phyloP scores from a whole-genome alignment of 2,113 vertebrate species.

The Pelodiscus sinensis region DNA sequence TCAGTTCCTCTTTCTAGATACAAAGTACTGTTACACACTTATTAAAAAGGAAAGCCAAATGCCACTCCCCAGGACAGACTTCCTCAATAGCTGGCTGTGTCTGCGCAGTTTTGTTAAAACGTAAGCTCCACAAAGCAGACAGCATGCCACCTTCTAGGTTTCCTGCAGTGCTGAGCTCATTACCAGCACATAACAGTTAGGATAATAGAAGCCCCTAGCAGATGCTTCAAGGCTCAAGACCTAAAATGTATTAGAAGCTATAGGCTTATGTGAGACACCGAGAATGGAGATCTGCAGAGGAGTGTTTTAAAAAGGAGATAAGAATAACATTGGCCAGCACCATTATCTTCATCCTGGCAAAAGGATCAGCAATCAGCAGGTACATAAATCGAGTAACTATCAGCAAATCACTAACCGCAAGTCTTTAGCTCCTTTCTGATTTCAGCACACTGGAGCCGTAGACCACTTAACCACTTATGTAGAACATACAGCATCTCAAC shows the following conservation, averaged over 20 bases:
- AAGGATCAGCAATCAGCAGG: not conserved
- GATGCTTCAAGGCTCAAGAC: not conserved
- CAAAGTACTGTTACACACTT: not conserved
- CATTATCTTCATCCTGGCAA: not conserved
- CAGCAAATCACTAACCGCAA: not conserved
- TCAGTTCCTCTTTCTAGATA: not conserved
- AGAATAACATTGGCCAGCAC: not conserved
- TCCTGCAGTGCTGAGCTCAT: not conserved
- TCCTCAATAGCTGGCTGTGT: not conserved
- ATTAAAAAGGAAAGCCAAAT: not conserved
- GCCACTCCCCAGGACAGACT: not conserved
- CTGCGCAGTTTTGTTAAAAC: not conserved
- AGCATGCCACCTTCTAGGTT: not conserved
- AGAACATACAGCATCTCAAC: not conserved
- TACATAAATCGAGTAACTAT: constrained; percentile 3
- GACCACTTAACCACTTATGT: not conserved
- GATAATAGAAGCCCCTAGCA: not conserved
- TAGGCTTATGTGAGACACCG: not conserved
- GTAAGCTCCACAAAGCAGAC: not conserved
- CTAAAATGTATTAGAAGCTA: not conserved
- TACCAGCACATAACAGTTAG: not conserved
- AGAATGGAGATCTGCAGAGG: not conserved
- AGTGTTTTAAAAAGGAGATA: not conserved
- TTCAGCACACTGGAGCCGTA: rapidly evolving
- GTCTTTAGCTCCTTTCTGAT: not conserved